These are phyloP conservation scores for Drosophila suzukii DNA, from an alignment of 1,140 invertebrate species.

Conservation along the genomic window DNA sequence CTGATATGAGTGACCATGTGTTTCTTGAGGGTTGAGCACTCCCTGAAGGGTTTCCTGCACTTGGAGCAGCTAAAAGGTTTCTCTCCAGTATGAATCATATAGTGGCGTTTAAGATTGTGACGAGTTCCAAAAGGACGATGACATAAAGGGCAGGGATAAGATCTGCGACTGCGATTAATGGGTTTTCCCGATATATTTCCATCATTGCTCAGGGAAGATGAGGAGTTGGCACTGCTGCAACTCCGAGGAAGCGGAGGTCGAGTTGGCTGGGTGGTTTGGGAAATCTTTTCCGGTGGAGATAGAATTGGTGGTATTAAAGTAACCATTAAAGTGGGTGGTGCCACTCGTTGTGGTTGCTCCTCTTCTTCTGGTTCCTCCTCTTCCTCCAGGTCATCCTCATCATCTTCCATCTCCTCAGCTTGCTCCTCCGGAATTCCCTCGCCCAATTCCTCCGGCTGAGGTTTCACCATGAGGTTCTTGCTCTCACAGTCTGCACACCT, in stretches of 20 bases:
- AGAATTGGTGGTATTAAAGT: conserved; percentile 44
- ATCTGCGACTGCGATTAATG: conserved; percentile 39
- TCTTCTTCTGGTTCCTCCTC: conserved; percentile 2
- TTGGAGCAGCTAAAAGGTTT: conserved; percentile 79
- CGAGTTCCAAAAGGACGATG: conserved; percentile 80
- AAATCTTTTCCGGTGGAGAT: conserved; percentile 7
- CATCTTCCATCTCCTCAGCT: conserved; percentile 9
- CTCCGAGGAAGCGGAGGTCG: conserved; percentile 49
- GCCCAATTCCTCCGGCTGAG: conserved; percentile 20
- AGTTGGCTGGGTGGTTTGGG: conserved; percentile 13
- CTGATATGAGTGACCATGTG: conserved; percentile 79
- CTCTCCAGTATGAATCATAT: conserved; percentile 82
- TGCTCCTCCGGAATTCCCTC: conserved; percentile 7
- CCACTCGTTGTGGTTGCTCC: background rate
- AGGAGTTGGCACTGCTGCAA: conserved; percentile 68
- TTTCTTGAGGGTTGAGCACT: conserved; percentile 78
- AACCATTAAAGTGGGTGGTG: conserved; percentile 38
- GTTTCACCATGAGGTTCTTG: conserved; percentile 65
- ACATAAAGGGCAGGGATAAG: conserved; percentile 73
- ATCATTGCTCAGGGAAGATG: conserved; percentile 69
- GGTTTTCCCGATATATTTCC: conserved; percentile 1
- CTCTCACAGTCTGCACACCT: conserved; percentile 72
- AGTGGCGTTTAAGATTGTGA: conserved; percentile 81
- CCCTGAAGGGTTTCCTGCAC: conserved; percentile 79
- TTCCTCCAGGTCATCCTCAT: conserved; percentile 13